Percentiles rank a stretch among this genome's conserved stretches.
These are phyloP conservation scores for Drusus annulatus DNA, from an alignment of 1,140 invertebrate genomes.

Conservation along the genomic window DNA sequence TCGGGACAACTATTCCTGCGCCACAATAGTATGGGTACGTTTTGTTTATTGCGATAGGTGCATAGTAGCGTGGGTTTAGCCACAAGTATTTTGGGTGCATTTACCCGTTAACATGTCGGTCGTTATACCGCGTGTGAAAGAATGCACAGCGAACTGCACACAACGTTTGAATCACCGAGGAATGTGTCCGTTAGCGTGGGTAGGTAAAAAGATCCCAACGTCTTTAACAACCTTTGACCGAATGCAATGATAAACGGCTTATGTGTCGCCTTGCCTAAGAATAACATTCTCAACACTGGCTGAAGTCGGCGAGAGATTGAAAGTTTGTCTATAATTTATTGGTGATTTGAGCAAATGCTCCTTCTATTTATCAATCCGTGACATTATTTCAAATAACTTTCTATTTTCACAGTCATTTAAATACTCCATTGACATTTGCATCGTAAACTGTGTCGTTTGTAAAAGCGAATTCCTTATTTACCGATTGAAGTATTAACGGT, in stretches of 20 bases:
- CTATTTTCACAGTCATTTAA: constrained; percentile 40
- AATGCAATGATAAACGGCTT: not conserved
- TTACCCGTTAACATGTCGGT: constrained; percentile 51
- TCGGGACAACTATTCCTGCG: too few species aligned
- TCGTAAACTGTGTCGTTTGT: constrained; percentile 4
- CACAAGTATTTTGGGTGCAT: constrained; percentile 49
- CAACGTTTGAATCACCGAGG: constrained; percentile 34
- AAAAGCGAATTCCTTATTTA: constrained; percentile 23
- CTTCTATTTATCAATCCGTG: constrained; percentile 40
- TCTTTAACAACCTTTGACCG: constrained; percentile 4
- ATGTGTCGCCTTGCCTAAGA: too few species aligned
- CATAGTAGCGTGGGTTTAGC: not conserved
- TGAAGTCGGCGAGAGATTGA: constrained; percentile 7
- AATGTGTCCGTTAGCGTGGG: constrained; percentile 27
- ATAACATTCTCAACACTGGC: too few species aligned
- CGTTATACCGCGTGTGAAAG: constrained; percentile 22
- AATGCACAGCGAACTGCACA: constrained; percentile 40
- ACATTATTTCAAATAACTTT: constrained; percentile 41
- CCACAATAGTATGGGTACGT: too few species aligned
- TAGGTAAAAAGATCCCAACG: not conserved
- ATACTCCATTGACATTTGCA: constrained; percentile 41
- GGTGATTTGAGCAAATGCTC: constrained; percentile 17
- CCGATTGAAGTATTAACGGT: not conserved
- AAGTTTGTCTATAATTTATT: constrained; percentile 5
- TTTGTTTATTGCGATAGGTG: too few species aligned